Evolutionary conservation across 2,797 vertebrate genomes (phyloP), one percentile per base, ranked within the genome.

Genomic region (Eleutherodactylus coqui): DNA sequence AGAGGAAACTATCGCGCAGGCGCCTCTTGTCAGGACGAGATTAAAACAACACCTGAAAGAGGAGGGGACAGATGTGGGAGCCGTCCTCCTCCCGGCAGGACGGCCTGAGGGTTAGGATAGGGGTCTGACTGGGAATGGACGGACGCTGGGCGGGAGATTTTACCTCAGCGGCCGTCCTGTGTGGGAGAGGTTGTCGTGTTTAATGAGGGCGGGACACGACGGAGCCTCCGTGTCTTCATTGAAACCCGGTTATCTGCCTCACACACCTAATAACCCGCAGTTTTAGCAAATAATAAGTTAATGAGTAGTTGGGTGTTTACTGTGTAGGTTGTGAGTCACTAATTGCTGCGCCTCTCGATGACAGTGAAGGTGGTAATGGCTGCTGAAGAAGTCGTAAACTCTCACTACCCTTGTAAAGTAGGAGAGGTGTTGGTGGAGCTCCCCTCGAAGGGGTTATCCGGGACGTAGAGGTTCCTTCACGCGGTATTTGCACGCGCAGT

Each of bases 31-130:
- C 82, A 32, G 21, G 2, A 27, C 19, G 3, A 16, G 51, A 38
- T 73, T 38, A n/a, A 29, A 80, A 41, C 29, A 45, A 84, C 86
- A 87, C 86, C 81, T 87, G 86, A 80, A 67, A 64, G 67, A 62
- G 76, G 82, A 13, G 76, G 86, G 14, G 75, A 45, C 13, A 32
- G 2, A 47, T 36, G 27, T 80, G 2, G 1, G 13, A 5, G 29
- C 36, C 34, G 7, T 13, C 13, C 62, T 34, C 34, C 14, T 4
- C 36, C 21, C 60, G 16, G 34, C 7, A 2, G 16, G 62, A 32
- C 60, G 62, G 36, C 16, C 64, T 17, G 17, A 58, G 24, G 19
- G 83, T 58, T 17, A 85, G n/a, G 17, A 29, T 16, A 70, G 62
- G 47, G 83, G 60, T 79, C 73, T 55, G 0, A 43, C 43, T 21